Evolutionary conservation across 2,797 vertebrate genomes (phyloP).

Genomic region (Mus spretus): DNA sequence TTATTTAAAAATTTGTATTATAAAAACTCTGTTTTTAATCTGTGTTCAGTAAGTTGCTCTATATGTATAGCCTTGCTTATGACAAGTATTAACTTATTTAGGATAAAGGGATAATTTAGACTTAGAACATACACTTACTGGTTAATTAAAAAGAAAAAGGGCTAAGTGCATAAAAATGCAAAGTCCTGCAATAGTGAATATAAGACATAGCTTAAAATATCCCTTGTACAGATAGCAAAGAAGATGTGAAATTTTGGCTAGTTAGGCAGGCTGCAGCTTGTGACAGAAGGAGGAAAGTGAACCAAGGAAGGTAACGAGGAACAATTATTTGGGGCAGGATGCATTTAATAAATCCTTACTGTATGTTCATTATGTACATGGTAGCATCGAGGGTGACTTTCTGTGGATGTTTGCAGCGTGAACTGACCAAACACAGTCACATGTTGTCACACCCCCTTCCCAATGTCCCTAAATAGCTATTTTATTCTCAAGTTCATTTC

Average conservation of each 20-base stretch:
- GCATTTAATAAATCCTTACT: background rate
- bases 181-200: background rate
- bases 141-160: constrained; percentile 22
- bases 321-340: background rate
- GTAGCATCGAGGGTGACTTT: background rate
- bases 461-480: background rate
- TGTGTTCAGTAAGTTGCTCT: background rate
- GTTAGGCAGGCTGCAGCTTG: background rate
- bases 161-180: background rate
- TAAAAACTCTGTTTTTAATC: constrained; percentile 23
- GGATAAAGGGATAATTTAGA: background rate
- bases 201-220: background rate
- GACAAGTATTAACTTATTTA: background rate
- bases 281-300: background rate
- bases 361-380: no score
- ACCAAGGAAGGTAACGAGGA: background rate
- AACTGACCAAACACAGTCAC: background rate
- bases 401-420: background rate
- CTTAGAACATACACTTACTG: background rate
- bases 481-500: background rate
- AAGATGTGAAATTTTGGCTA: background rate
- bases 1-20: background rate
- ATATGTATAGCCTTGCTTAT: background rate
- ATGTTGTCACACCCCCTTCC: background rate
- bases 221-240: background rate